These are phyloP conservation scores for Calliphora vomitoria DNA, from an alignment of 2,888 invertebrate genomes.

Conservation along the genomic window DNA sequence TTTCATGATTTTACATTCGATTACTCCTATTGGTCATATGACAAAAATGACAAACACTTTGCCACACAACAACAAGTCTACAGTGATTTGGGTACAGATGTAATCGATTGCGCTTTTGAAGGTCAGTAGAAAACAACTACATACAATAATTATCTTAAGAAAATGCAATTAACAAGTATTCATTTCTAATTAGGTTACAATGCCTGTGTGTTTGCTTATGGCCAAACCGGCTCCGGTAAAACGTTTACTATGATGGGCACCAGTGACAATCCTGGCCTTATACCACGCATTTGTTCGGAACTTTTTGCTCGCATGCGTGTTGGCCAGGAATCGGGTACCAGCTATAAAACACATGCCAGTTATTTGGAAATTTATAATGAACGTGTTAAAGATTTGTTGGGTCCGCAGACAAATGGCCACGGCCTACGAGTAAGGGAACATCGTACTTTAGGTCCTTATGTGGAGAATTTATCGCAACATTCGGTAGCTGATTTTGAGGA, in stretches of 20 bases:
- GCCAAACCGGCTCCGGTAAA: conserved; percentile 96
- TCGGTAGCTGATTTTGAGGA: conserved; percentile 94
- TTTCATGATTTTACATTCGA: conserved; percentile 95
- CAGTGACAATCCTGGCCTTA: conserved; percentile 92
- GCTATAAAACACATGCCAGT: conserved; percentile 94
- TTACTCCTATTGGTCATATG: conserved; percentile 94
- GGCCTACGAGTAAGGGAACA: conserved; percentile 92
- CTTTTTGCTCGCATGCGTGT: conserved; percentile 92
- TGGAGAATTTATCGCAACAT: conserved; percentile 94
- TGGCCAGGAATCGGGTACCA: conserved; percentile 92
- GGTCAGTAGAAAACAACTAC: conserved; percentile 83
- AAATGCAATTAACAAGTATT: not conserved
- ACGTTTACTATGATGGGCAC: conserved; percentile 96
- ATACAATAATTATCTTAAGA: not conserved
- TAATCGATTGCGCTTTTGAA: conserved; percentile 90
- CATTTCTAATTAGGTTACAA: conserved; percentile 87
- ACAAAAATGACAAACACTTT: conserved; percentile 88
- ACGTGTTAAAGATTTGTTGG: conserved; percentile 90
- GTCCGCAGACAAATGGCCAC: conserved; percentile 87
- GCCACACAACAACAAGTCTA: conserved; percentile 93
- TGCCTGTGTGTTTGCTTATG: conserved; percentile 96
- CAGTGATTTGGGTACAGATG: conserved; percentile 89
- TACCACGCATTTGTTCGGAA: conserved; percentile 93
- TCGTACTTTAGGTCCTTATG: conserved; percentile 92
- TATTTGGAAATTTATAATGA: conserved; percentile 95